Conservation (phyloP, 2,888 invertebrate species). For the Archips crataeganus region DNA sequence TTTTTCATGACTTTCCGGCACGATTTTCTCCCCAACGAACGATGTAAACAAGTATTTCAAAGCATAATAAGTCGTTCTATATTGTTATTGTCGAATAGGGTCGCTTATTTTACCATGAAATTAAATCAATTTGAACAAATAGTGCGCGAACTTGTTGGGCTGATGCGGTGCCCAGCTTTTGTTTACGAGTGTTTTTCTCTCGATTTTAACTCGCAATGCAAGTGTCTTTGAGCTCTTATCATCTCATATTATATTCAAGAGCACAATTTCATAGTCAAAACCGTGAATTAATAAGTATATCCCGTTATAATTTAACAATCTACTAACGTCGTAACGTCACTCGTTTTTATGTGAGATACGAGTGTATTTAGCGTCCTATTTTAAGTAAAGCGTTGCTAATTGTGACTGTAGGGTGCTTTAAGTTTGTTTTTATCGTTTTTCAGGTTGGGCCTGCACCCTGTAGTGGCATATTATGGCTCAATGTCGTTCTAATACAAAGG, state of each 20-base stretch:
- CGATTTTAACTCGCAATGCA: conserved; percentile 28
- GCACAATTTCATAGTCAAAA: neutral
- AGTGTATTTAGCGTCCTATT: conserved; percentile 40
- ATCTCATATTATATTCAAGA: conserved; percentile 4
- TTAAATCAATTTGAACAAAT: conserved; percentile 61
- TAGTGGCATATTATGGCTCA: conserved; percentile 59
- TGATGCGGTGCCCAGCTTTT: conserved; percentile 65
- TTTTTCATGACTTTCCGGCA: conserved; percentile 85
- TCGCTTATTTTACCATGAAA: conserved; percentile 39
- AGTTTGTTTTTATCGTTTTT: conserved; percentile 57
- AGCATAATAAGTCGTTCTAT: conserved; percentile 51
- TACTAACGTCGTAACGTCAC: conserved; percentile 11
- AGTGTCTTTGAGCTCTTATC: conserved; percentile 15
- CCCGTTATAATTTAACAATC: conserved; percentile 29
- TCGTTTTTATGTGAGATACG: conserved; percentile 29
- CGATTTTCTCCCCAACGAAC: conserved; percentile 70
- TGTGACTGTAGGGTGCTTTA: conserved; percentile 51
- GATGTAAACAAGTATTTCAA: conserved; percentile 63
- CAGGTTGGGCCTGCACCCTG: conserved; percentile 70
- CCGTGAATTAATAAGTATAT: conserved; percentile 19
- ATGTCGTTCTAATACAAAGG: conserved; percentile 57
- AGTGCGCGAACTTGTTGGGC: conserved; percentile 74
- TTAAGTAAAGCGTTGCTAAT: conserved; percentile 59
- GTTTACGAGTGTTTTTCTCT: conserved; percentile 68
- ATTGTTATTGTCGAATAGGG: conserved; percentile 41